Conservation (phyloP, 1,140 invertebrate genomes). For the Drosophila rufa region DNA sequence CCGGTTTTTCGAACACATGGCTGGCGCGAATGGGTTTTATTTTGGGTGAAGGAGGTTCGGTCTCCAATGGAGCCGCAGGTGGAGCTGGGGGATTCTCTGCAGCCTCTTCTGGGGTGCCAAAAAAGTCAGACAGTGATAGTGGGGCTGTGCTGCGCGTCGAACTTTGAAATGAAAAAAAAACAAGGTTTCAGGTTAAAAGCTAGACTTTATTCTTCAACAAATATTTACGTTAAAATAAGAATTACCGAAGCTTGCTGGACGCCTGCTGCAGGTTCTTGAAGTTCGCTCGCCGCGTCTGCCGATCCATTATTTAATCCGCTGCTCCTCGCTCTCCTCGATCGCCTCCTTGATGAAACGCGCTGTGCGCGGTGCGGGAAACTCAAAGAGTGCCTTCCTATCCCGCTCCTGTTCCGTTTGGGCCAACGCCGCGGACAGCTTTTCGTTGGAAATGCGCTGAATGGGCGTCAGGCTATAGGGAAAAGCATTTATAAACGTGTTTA, state of each 20-base stretch:
- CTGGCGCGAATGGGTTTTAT: constrained; percentile 45
- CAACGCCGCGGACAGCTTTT: constrained; percentile 44
- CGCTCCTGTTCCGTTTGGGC: constrained; percentile 54
- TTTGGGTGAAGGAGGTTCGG: constrained; percentile 22
- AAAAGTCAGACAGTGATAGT: constrained; percentile 47
- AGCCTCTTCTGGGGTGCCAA: constrained; percentile 19
- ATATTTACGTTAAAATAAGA: not conserved
- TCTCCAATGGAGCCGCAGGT: not conserved
- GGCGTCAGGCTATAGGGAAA: constrained; percentile 55
- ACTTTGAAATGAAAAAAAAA: constrained; percentile 42
- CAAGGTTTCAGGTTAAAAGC: constrained; percentile 13
- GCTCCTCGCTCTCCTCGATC: constrained; percentile 59
- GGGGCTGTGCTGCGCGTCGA: constrained; percentile 46
- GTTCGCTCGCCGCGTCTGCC: constrained; percentile 67
- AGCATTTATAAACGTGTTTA: not conserved
- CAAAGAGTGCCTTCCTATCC: constrained; percentile 64
- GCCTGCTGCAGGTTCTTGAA: constrained; percentile 70
- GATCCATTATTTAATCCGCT: constrained; percentile 69
- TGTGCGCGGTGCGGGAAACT: constrained; percentile 56
- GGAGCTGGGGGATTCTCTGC: not conserved
- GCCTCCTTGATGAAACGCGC: constrained; percentile 57
- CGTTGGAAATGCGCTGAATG: constrained; percentile 60
- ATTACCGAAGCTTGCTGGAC: constrained; percentile 58
- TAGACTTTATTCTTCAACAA: constrained; percentile 62
- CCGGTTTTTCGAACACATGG: constrained; percentile 51